phyloP scores from a whole-genome alignment of 2,113 vertebrate species.

The Thunnus maccoyii region DNA sequence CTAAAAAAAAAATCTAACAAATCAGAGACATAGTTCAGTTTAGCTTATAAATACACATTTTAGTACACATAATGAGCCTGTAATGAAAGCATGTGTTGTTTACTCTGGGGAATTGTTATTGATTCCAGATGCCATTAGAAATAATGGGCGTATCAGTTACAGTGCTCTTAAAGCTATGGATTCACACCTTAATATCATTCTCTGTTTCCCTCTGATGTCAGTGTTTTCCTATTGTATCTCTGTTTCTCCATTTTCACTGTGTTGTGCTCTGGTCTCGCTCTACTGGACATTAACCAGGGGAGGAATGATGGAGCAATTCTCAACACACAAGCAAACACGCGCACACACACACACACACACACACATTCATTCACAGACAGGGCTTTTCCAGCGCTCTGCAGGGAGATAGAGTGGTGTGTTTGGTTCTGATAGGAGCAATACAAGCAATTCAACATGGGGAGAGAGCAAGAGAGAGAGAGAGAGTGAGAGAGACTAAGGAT shows the following conservation, averaged over 20 bases:
- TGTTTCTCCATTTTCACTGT: constrained; percentile 56
- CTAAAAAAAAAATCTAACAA: not conserved
- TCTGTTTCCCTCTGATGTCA: constrained; percentile 11
- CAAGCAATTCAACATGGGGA: constrained; percentile 53
- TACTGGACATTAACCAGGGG: constrained; percentile 66
- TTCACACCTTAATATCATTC: constrained; percentile 16
- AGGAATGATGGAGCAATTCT: constrained; percentile 70
- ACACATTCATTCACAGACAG: constrained; percentile 45
- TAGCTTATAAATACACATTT: not conserved
- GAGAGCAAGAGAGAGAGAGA: not conserved
- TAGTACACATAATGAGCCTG: not conserved
- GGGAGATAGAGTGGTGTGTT: constrained; percentile 67
- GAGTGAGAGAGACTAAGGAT: not conserved
- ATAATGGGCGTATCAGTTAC: constrained; percentile 46
- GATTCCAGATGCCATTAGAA: constrained; percentile 14
- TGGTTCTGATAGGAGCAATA: constrained; percentile 66
- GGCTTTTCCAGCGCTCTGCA: constrained; percentile 54
- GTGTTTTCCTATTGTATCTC: constrained; percentile 49
- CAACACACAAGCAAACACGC: constrained; percentile 12
- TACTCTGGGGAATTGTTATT: constrained; percentile 10
- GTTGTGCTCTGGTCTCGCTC: constrained; percentile 65
- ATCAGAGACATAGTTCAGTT: too few species aligned
- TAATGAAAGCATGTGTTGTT: constrained; percentile 15
- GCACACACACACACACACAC: constrained; percentile 28
- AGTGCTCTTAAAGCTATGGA: constrained; percentile 11